These are phyloP conservation scores for Nemotelus nigrinus DNA, from an alignment of 2,888 invertebrate species.

Conservation along the genomic window DNA sequence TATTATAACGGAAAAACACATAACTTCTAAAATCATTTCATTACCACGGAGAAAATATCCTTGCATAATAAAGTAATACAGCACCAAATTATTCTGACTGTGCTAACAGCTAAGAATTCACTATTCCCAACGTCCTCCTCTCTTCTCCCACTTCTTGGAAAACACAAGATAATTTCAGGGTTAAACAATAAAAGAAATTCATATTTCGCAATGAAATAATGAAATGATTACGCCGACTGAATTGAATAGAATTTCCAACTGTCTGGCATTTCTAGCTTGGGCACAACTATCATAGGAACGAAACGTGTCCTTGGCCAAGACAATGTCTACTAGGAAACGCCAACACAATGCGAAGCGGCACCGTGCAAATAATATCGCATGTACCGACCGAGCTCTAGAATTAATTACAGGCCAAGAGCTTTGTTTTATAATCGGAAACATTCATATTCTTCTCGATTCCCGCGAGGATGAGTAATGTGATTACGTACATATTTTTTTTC, in stretches of 20 bases:
- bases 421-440: slow-evolving; percentile 37
- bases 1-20: too few species aligned
- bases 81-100: too few species aligned
- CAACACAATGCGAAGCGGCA: not conserved
- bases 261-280: too few species aligned
- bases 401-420: slow-evolving; percentile 38
- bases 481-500: slow-evolving; percentile 12
- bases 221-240: slow-evolving; percentile 22
- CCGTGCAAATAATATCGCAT: slow-evolving; percentile 9
- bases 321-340: not conserved
- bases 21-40: too few species aligned
- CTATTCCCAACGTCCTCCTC: not conserved
- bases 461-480: slow-evolving; percentile 40
- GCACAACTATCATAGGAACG: too few species aligned
- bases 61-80: too few species aligned
- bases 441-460: slow-evolving; percentile 17
- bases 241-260: slow-evolving; percentile 12
- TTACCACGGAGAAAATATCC: too few species aligned
- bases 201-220: slow-evolving; percentile 15
- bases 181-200: slow-evolving; percentile 38
- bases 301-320: not conserved
- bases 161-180: slow-evolving; percentile 25
- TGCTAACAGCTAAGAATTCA: too few species aligned
- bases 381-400: not conserved
- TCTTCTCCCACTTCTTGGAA: slow-evolving; percentile 24